Percentiles rank a stretch among this genome's conserved stretches.
Conservation (phyloP, 2,888 invertebrate species). For the Drosophila melanocephala region DNA sequence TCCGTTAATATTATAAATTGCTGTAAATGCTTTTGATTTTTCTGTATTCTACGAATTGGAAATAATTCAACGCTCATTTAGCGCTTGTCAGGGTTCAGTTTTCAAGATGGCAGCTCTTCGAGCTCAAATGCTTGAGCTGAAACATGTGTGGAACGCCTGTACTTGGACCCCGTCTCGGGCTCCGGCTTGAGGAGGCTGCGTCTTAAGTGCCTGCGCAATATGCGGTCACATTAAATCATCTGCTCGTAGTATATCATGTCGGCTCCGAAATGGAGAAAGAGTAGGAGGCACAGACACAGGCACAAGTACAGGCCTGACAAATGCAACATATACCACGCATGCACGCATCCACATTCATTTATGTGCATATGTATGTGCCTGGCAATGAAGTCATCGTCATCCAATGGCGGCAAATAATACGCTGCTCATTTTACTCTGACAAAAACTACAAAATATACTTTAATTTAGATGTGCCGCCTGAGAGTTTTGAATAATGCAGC, state of each 20-base stretch:
- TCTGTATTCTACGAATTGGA: conserved; percentile 7
- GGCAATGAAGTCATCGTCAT: conserved; percentile 67
- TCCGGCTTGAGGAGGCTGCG: conserved; percentile 41
- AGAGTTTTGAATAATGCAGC: conserved; percentile 8
- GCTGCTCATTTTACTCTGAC: conserved; percentile 30
- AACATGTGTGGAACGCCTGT: conserved; percentile 72
- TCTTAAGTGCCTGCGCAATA: conserved; percentile 61
- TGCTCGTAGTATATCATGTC: conserved; percentile 77
- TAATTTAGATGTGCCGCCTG: conserved; percentile 20
- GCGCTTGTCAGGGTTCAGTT: conserved; percentile 43
- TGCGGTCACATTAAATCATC: conserved; percentile 82
- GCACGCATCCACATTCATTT: conserved; percentile 7
- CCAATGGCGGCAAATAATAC: conserved; percentile 47
- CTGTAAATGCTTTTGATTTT: conserved; percentile 1
- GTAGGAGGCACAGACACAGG: conserved; percentile 25
- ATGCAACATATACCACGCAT: conserved; percentile 19
- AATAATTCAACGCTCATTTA: conserved; percentile 18
- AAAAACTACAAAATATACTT: conserved; percentile 10
- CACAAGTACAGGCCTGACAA: conserved; percentile 69
- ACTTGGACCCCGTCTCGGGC: conserved; percentile 36
- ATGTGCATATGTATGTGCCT: conserved; percentile 8
- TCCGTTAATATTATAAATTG: conserved; percentile 1
- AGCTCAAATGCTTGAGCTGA: conserved; percentile 59
- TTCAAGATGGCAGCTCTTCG: conserved; percentile 68
- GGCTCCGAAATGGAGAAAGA: conserved; percentile 40